Evolutionary conservation across 2,888 invertebrate genomes (phyloP).

Genomic region (Eupithecia exiguata): DNA sequence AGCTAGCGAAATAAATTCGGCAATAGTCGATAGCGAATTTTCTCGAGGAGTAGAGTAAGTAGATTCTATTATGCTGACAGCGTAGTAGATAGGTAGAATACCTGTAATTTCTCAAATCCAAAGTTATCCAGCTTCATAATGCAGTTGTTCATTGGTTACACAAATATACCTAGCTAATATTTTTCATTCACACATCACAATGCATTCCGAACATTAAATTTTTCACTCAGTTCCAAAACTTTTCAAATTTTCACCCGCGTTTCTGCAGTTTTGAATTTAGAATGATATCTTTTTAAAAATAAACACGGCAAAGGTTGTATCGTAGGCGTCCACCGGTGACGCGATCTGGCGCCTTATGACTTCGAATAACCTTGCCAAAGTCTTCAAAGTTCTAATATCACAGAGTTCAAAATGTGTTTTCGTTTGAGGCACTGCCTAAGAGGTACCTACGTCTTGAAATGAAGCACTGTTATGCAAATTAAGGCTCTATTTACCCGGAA

Average conservation of each 20-base stretch:
- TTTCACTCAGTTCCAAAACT: background rate
- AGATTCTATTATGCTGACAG: no score
- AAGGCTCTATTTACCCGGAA: slow-evolving; percentile 68
- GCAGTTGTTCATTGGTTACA: slow-evolving; percentile 48
- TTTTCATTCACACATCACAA: slow-evolving; percentile 23
- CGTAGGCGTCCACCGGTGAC: slow-evolving; percentile 72
- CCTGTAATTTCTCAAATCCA: slow-evolving; percentile 80
- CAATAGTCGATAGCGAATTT: background rate
- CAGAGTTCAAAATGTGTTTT: slow-evolving; percentile 44
- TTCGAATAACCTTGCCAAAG: slow-evolving; percentile 64
- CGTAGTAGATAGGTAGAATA: no score
- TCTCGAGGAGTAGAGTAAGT: background rate
- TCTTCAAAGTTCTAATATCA: slow-evolving; percentile 50
- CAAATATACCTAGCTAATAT: slow-evolving; percentile 16
- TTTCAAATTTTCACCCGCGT: slow-evolving; percentile 9
- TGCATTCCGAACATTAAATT: background rate
- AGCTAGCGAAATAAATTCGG: background rate
- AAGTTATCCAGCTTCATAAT: slow-evolving; percentile 80
- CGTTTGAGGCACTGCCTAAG: slow-evolving; percentile 49
- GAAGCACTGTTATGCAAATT: slow-evolving; percentile 64
- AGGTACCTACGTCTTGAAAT: slow-evolving; percentile 49
- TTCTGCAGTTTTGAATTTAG: slow-evolving; percentile 20
- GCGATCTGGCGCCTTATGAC: slow-evolving; percentile 71
- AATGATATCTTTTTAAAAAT: slow-evolving; percentile 36
- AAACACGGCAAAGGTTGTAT: slow-evolving; percentile 56